These are phyloP conservation scores for Macaria notata DNA, from an alignment of 2,888 invertebrate species.

Conservation along the genomic window DNA sequence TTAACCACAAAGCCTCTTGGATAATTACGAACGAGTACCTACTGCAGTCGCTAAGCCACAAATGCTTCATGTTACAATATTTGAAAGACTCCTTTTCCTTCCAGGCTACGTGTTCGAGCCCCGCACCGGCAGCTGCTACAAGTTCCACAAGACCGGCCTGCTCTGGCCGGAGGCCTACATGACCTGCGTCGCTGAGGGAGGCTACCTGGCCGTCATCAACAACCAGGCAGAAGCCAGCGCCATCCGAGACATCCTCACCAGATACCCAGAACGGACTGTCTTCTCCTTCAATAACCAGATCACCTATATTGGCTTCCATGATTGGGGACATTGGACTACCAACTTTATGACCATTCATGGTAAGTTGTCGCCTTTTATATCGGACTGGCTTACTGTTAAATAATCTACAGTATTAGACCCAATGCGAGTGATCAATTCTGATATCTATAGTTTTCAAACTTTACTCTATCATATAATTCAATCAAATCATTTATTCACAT, in stretches of 20 bases:
- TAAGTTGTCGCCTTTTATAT: not conserved
- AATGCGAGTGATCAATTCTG: too few species aligned
- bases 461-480: too few species aligned
- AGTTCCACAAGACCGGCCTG: conserved; percentile 30
- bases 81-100: not conserved
- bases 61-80: too few species aligned
- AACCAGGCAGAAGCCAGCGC: not conserved
- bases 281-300: not conserved
- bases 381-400: too few species aligned
- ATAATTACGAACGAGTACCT: too few species aligned
- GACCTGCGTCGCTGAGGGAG: conserved; percentile 33
- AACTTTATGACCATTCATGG: not conserved
- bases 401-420: too few species aligned
- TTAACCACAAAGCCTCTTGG: too few species aligned
- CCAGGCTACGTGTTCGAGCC: not conserved
- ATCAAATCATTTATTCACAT: too few species aligned
- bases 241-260: not conserved
- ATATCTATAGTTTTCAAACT: too few species aligned
- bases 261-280: not conserved
- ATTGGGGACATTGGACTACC: not conserved
- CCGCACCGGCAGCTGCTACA: conserved; percentile 33
- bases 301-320: not conserved
- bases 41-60: too few species aligned
- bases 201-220: conserved; percentile 12
- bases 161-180: conserved; percentile 28